phyloP scores from a whole-genome alignment of 2,113 vertebrate species.

The Oryzias javanicus region DNA sequence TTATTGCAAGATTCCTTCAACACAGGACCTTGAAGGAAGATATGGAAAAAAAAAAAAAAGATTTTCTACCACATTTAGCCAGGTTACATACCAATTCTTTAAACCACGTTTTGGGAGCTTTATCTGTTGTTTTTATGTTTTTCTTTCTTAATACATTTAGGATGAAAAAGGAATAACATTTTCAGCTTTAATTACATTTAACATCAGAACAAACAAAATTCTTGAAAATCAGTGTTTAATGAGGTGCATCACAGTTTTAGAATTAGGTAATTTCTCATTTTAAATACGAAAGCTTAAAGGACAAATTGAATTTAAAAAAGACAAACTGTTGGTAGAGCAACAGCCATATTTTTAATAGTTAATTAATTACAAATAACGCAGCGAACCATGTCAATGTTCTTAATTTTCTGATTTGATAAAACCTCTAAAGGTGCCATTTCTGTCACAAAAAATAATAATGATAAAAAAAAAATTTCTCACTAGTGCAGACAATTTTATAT shows the following conservation, averaged over 20 bases:
- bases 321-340: no score
- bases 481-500: no score
- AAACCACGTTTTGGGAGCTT: constrained; percentile 2
- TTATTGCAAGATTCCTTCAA: constrained; percentile 40
- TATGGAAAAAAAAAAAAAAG: constrained; percentile 30
- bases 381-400: no score
- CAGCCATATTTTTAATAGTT: no score
- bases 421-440: no score
- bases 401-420: no score
- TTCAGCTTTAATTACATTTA: constrained; percentile 9
- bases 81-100: constrained; percentile 13
- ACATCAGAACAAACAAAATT: constrained; percentile 22
- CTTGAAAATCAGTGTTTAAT: constrained; percentile 23
- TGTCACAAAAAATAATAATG: no score
- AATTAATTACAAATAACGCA: no score
- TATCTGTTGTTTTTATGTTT: constrained; percentile 49
- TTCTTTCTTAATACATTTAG: constrained; percentile 35
- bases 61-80: constrained; percentile 47
- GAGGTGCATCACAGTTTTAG: constrained; percentile 45
- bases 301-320: not conserved
- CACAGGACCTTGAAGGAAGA: constrained; percentile 47
- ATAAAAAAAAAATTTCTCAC: no score
- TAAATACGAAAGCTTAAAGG: constrained; percentile 8
- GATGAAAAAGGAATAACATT: not conserved
- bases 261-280: constrained; percentile 12